These are phyloP conservation scores for Psilopsiagon aurifrons DNA, from an alignment of 2,113 vertebrate species.

Conservation along the genomic window DNA sequence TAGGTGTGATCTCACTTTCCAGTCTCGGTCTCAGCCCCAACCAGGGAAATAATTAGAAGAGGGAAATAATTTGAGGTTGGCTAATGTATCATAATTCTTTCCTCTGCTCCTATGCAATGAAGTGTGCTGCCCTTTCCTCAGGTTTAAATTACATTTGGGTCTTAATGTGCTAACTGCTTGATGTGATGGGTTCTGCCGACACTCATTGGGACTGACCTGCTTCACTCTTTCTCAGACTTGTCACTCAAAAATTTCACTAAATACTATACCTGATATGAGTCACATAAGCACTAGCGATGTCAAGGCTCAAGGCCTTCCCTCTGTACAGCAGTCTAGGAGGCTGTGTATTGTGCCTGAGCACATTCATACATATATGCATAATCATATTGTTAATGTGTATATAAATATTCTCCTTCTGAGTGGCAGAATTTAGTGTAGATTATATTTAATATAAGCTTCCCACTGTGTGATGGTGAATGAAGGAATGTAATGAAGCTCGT, in stretches of 20 bases:
- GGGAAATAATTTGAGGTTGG: not conserved
- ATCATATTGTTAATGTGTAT: not conserved
- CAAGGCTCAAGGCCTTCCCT: not conserved
- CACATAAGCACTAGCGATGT: not conserved
- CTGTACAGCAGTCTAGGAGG: not conserved
- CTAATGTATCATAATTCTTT: not conserved
- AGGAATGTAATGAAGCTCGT: constrained; percentile 46
- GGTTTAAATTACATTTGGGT: not conserved
- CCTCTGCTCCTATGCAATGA: not conserved
- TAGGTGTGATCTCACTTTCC: not conserved
- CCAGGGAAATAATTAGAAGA: not conserved
- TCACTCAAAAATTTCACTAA: not conserved
- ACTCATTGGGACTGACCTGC: not conserved
- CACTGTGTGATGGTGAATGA: constrained; percentile 23
- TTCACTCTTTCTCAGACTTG: not conserved
- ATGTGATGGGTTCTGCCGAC: not conserved
- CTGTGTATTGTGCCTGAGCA: not conserved
- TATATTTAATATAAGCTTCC: constrained; percentile 19
- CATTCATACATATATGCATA: not conserved
- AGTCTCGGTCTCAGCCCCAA: not conserved
- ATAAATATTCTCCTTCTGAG: not conserved
- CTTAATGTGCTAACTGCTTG: not conserved
- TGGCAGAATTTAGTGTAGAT: constrained; percentile 25
- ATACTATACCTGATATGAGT: not conserved
- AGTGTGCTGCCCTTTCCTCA: not conserved